These are phyloP conservation scores for Anarhynchus alexandrinus DNA, from an alignment of 2,113 vertebrate genomes.

Conservation along the genomic window DNA sequence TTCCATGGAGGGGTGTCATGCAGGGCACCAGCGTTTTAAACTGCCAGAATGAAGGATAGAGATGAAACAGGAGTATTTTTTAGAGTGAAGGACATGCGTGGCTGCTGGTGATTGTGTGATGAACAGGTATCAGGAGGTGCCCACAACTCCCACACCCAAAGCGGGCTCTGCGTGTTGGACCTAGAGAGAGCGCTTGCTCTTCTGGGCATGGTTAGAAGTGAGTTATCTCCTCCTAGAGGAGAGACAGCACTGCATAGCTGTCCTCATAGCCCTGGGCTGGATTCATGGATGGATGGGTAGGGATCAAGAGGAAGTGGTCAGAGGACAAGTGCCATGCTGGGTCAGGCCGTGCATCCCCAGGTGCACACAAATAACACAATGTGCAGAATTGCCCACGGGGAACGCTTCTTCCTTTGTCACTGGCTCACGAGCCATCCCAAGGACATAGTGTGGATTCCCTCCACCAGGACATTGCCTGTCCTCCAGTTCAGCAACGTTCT, in stretches of 20 bases:
- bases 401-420: rapidly evolving
- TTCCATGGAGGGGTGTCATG: neutral
- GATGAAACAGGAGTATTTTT: neutral
- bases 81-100: rapidly evolving
- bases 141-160: neutral
- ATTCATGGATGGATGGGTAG: rapidly evolving
- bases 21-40: neutral
- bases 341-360: rapidly evolving
- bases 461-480: neutral
- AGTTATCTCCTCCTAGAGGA: neutral
- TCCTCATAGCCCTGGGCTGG: neutral
- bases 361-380: neutral
- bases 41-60: neutral
- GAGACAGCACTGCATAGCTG: neutral
- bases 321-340: rapidly evolving
- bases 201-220: neutral
- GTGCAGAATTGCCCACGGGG: neutral
- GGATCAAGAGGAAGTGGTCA: neutral
- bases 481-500: rapidly evolving
- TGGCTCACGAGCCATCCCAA: rapidly evolving
- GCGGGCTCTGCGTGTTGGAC: neutral
- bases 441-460: neutral
- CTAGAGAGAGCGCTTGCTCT: neutral
- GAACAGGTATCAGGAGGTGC: neutral
- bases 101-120: neutral